A percentile compares a stretch with the other conserved stretches of the same genome.
phyloP scores from a whole-genome alignment of 2,797 vertebrate genomes.

The Propithecus deckenii region DNA sequence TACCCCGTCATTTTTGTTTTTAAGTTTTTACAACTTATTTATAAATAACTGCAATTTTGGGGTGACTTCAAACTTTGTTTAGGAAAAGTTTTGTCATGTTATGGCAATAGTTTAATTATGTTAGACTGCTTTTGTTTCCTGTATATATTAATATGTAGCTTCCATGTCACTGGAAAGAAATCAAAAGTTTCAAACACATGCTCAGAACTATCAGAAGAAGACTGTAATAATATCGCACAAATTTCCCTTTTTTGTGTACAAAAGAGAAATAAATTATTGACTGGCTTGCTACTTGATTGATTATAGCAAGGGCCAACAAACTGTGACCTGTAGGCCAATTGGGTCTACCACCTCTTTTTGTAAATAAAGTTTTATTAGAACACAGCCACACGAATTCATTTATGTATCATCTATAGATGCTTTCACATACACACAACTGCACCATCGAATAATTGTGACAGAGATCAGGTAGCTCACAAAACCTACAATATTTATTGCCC shows the following conservation, averaged over 20 bases:
- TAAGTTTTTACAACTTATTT: not conserved
- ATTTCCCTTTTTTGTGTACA: not conserved
- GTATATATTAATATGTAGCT: not conserved
- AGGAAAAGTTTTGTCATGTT: slow-evolving; percentile 12
- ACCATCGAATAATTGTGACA: not conserved
- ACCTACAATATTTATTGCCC: not conserved
- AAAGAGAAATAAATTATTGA: not conserved
- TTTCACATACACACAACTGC: not conserved
- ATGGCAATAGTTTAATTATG: slow-evolving; percentile 55
- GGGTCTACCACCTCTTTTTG: not conserved
- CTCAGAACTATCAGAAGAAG: not conserved
- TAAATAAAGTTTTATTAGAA: slow-evolving; percentile 6
- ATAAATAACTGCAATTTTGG: slow-evolving; percentile 49
- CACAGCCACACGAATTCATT: not conserved
- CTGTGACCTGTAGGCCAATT: not conserved
- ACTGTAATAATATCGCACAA: not conserved
- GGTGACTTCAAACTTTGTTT: slow-evolving; percentile 42
- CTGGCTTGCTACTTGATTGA: not conserved
- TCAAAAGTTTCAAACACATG: not conserved
- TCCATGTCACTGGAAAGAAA: not conserved
- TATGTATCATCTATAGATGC: not conserved
- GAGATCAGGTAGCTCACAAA: not conserved
- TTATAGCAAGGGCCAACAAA: not conserved
- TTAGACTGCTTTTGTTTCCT: not conserved
- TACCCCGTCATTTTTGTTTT: slow-evolving; percentile 27